Percentiles rank a stretch among this genome's conserved stretches.
Conservation (phyloP, 2,113 vertebrate genomes). For the Gopherus flavomarginatus region DNA sequence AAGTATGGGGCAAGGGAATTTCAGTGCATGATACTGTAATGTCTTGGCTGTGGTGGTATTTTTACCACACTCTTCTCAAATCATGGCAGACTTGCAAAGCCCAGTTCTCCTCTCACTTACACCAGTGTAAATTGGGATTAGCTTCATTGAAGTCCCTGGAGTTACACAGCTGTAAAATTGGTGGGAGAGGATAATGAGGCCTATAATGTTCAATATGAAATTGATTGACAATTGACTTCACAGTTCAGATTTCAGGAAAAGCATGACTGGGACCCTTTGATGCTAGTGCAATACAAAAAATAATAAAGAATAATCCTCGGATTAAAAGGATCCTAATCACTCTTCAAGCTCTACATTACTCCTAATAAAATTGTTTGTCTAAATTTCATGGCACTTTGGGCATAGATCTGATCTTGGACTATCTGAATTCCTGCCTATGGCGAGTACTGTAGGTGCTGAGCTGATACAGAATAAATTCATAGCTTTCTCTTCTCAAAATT, state of each 20-base stretch:
- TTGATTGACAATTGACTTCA: background rate
- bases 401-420: background rate
- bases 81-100: background rate
- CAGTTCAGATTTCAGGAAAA: background rate
- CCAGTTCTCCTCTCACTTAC: background rate
- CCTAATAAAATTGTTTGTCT: background rate
- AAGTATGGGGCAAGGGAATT: background rate
- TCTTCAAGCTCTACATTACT: background rate
- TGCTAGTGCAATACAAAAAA: background rate
- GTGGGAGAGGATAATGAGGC: background rate
- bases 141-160: background rate
- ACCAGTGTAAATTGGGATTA: background rate
- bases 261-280: background rate
- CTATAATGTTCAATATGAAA: background rate
- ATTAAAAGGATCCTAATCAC: background rate
- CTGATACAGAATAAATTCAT: background rate
- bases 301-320: background rate
- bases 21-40: background rate
- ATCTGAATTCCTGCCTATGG: background rate
- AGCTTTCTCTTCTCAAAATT: background rate
- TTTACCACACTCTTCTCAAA: background rate
- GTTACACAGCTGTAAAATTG: background rate
- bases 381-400: background rate
- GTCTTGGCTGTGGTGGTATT: background rate
- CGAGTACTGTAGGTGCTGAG: background rate